Evolutionary conservation across 1,140 invertebrate species (phyloP).

Genomic region (Heliothis subflexa): DNA sequence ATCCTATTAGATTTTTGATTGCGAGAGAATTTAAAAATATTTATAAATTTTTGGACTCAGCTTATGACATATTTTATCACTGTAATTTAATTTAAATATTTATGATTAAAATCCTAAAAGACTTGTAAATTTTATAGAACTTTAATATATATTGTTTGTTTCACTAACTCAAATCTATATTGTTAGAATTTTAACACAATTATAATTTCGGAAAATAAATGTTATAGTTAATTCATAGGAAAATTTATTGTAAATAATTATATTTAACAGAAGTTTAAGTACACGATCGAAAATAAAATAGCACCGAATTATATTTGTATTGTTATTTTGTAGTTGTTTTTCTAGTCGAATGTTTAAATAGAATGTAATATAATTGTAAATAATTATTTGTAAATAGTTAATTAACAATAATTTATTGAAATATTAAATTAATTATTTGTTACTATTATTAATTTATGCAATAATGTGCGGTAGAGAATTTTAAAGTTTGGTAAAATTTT

Average conservation of each 20-base stretch:
- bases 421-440: conserved; percentile 41
- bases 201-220: conserved; percentile 23
- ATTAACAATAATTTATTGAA: conserved; percentile 41
- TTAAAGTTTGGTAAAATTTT: conserved; percentile 51
- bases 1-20: no score
- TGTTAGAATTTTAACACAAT: conserved; percentile 22
- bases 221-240: conserved; percentile 23
- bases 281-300: conserved; percentile 41
- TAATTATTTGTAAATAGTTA: conserved; percentile 47
- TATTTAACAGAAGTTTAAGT: conserved; percentile 30
- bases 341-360: conserved; percentile 57
- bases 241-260: conserved; percentile 44
- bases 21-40: no score
- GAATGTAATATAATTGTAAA: conserved; percentile 54
- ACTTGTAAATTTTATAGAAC: conserved; percentile 21
- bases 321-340: conserved; percentile 61
- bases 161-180: not conserved
- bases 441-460: conserved; percentile 47
- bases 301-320: conserved; percentile 40
- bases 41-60: no score
- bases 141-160: not conserved
- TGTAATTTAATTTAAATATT: not conserved
- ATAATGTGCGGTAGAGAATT: conserved; percentile 49
- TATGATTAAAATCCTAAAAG: conserved; percentile 11
- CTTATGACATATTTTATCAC: not conserved